These are phyloP conservation scores for Onychomys torridus DNA, from an alignment of 2,797 vertebrate genomes.

Conservation along the genomic window DNA sequence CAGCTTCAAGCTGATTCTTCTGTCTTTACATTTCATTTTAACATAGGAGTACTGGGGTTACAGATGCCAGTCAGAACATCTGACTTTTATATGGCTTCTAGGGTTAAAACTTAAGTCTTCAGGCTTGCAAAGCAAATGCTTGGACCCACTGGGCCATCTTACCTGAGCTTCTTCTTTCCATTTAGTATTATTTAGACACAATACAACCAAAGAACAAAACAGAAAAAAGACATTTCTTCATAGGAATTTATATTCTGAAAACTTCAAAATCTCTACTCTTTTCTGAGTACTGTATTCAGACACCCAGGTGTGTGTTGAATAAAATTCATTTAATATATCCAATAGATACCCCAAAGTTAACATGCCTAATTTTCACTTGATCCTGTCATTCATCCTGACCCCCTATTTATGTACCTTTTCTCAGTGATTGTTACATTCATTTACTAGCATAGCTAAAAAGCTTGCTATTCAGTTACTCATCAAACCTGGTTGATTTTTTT, in stretches of 20 bases:
- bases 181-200: neutral
- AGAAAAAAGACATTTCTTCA: neutral
- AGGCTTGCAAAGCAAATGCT: neutral
- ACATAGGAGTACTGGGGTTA: neutral
- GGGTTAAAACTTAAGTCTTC: neutral
- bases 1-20: neutral
- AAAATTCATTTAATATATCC: slow-evolving; percentile 23
- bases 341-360: neutral
- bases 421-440: slow-evolving; percentile 9
- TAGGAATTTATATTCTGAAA: slow-evolving; percentile 40
- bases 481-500: slow-evolving; percentile 30
- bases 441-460: slow-evolving; percentile 37
- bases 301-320: neutral
- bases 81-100: neutral
- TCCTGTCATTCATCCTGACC: neutral
- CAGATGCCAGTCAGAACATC: neutral
- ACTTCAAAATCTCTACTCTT: neutral
- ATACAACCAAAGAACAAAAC: slow-evolving; percentile 15
- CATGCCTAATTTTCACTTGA: neutral
- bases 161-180: neutral
- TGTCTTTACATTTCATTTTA: neutral
- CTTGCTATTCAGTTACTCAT: slow-evolving; percentile 8
- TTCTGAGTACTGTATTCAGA: neutral
- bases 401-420: neutral
- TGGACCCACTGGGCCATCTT: neutral